Evolutionary conservation across 2,888 invertebrate genomes (phyloP), one percentile per base, ranked within the genome.

Genomic region (Noctua pronuba): DNA sequence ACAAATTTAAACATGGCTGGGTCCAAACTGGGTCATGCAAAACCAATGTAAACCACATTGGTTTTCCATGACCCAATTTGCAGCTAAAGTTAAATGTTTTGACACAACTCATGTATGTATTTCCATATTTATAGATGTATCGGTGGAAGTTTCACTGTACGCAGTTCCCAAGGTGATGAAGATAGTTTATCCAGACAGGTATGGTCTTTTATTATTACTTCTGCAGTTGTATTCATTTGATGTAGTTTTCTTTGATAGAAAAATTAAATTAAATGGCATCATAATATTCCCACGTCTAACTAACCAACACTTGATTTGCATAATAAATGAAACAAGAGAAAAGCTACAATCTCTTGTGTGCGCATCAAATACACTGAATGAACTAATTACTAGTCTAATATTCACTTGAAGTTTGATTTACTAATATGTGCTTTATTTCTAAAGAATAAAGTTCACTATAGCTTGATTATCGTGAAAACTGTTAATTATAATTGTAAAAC

Each of bases 121-220:
- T 68, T 75, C 11, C 1, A 41, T 70, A 28, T 71, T 66, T 21
- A 28, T 66, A 97, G 97, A 88, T 98, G 98, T 92, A 98, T 98
- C 88, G 97, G 97, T 72, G 97, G 97, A 21, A 96, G 97, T 1
- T 97, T 97, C 91, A 95, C 97, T 13, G 95, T 94, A 41, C 96
- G 97, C 67, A 96, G 94, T 81, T 96, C 96, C 3, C 95, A 95
- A 89, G 97, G 96, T 2, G 97, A 97, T 83, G 97, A 97, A 92
- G 98, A 97, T 85, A 97, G 97, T 88, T 93, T 97, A 49, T 97
- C 97, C 1, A 95, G 97, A 93, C 97, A 96, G 97, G 97, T 95
- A 95, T 77, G 70, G 66, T 49, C 0, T 75, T 67, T 62, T 69
- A 60, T 65, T 49, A 68, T 44, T 35, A 28, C 18, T 71, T 60